Evolutionary conservation across 2,888 invertebrate genomes (phyloP).

Genomic region (Drosophila borealis): DNA sequence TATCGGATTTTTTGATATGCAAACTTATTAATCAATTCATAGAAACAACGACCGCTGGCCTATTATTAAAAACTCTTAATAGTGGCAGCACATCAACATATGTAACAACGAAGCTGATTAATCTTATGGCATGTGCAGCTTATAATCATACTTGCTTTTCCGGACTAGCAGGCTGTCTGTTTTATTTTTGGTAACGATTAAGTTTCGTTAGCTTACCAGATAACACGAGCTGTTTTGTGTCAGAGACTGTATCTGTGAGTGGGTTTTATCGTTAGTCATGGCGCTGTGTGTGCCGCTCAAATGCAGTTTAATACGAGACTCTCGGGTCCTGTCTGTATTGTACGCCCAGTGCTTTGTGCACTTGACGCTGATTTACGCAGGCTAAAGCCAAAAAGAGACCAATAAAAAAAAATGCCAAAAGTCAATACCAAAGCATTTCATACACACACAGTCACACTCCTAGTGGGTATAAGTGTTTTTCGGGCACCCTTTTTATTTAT

Average conservation of each 20-base stretch:
- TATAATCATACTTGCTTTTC: conserved; percentile 17
- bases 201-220: conserved; percentile 44
- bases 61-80: too few relatives aligned
- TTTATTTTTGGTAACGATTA: conserved; percentile 37
- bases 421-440: conserved; percentile 46
- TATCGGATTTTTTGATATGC: too few relatives aligned
- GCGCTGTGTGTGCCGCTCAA: conserved; percentile 24
- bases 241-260: neutral
- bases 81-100: too few relatives aligned
- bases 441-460: neutral
- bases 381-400: conserved; percentile 24
- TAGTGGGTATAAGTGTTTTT: conserved; percentile 37
- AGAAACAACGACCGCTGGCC: too few relatives aligned
- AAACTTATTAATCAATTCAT: too few relatives aligned
- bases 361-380: conserved; percentile 74
- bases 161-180: conserved; percentile 23
- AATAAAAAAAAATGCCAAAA: conserved; percentile 49
- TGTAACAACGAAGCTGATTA: too few relatives aligned
- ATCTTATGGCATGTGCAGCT: neutral
- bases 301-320: conserved; percentile 54
- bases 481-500: conserved; percentile 62
- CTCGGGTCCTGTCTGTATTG: conserved; percentile 54
- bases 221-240: conserved; percentile 38
- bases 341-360: conserved; percentile 61
- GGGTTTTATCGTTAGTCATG: neutral